Evolutionary conservation across 1,140 invertebrate genomes (phyloP), one percentile per base, ranked within the genome.

Genomic region (Ceratosolen fusciceps): DNA sequence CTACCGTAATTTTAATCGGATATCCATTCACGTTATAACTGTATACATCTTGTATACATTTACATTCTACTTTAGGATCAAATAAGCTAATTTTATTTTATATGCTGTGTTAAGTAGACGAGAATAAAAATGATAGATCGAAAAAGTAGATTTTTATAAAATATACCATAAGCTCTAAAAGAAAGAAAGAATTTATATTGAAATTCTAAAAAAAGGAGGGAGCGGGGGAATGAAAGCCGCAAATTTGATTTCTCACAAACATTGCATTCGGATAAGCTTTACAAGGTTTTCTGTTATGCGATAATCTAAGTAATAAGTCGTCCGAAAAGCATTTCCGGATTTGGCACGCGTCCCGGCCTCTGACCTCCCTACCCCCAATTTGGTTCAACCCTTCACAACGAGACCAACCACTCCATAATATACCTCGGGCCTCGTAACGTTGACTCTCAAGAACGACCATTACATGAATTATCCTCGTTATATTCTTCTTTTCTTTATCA

Each of bases 231-330:
- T 26, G 26, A 37, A 62, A 21, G 24, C 21, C 7, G 31, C 29
- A 56, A 76, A 52, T 65, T 76, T 21, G 21, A 73, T 56, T 62
- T 65, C 43, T 76, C 47, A 52, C 26, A 31, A 52, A 14, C 31
- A 43, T 10, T 16, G 34, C 29, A 31, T 31, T 47, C 26, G 60
- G 21, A 34, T 39, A 21, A 56, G 77, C 77, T 82, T 82, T 81
- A 58, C 71, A 80, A 81, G 83, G 81, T 83, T 81, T 81, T 80
- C 75, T 79, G 71, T 82, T 74, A 82, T 81, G 76, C 79, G 77
- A 75, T 84, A 82, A 82, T 84, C 83, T 84, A 68, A 71, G 82
- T 82, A 84, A 82, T 82, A 84, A 76, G 82, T 82, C 79, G 83
- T 82, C 74, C 68, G 76, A 34, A 65, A 77, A 82, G 82, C 82